Evolutionary conservation across 2,888 invertebrate species (phyloP).

Genomic region (Nemotelus nigrinus): DNA sequence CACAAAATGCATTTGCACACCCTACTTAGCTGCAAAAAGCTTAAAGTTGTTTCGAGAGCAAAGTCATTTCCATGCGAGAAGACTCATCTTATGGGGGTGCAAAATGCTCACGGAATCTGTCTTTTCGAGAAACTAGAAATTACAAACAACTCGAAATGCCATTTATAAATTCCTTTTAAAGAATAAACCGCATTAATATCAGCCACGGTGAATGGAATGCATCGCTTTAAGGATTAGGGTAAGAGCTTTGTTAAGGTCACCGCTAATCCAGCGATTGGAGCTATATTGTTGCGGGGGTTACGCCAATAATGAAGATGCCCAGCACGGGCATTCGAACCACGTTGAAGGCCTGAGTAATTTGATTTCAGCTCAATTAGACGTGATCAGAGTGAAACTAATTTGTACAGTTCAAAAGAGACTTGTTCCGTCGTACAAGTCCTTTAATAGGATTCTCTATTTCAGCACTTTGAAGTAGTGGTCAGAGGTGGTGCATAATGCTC

Average conservation of each 20-base stretch:
- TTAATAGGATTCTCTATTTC: not conserved
- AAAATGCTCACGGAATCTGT: not conserved
- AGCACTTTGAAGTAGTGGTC: too few species aligned
- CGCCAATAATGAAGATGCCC: constrained; percentile 18
- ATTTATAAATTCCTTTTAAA: constrained; percentile 13
- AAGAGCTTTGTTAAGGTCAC: not conserved
- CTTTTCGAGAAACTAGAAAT: not conserved
- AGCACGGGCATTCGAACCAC: not conserved
- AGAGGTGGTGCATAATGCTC: too few species aligned
- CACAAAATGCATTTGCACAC: too few species aligned
- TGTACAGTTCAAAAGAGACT: not conserved
- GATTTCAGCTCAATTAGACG: constrained; percentile 65
- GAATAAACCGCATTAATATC: constrained; percentile 46
- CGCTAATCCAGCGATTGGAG: not conserved
- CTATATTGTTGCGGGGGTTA: not conserved
- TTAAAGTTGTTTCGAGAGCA: not conserved
- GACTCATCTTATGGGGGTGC: not conserved
- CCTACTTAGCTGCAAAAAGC: too few species aligned
- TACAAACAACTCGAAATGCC: constrained; percentile 9
- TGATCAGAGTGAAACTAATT: constrained; percentile 61
- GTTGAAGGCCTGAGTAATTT: constrained; percentile 61
- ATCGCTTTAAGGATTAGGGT: constrained; percentile 2
- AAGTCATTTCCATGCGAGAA: too few species aligned
- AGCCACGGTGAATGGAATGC: constrained; percentile 45
- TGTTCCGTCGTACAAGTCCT: not conserved